These are phyloP conservation scores for Sesamia inferens DNA, from an alignment of 2,888 invertebrate genomes.

Conservation along the genomic window DNA sequence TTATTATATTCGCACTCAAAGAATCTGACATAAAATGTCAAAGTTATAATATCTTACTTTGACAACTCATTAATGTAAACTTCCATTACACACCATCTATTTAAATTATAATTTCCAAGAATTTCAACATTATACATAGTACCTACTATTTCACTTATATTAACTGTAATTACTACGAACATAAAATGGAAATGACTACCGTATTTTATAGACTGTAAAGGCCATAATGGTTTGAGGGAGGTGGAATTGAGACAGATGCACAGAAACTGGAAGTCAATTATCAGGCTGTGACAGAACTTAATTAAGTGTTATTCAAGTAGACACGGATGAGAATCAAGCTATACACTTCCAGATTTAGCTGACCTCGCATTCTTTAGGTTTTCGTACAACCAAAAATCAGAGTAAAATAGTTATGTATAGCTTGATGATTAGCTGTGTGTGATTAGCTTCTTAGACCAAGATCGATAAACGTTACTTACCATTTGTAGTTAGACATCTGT, in stretches of 20 bases:
- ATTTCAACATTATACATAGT: constrained; percentile 30
- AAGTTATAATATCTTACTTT: neutral
- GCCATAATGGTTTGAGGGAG: neutral
- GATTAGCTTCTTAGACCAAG: no score
- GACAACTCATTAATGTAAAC: constrained; percentile 6
- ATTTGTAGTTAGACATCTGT: no score
- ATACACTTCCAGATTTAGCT: no score
- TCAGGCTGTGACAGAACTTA: constrained; percentile 64
- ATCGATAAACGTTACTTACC: no score
- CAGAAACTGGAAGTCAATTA: constrained; percentile 68
- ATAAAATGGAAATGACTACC: constrained; percentile 28
- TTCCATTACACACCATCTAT: constrained; percentile 1
- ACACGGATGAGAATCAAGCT: constrained; percentile 19
- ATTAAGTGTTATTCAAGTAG: constrained; percentile 60
- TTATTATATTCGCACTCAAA: neutral
- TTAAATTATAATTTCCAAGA: constrained; percentile 18
- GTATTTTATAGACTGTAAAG: constrained; percentile 13
- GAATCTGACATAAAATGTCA: neutral
- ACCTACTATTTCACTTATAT: constrained; percentile 33
- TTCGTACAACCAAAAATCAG: no score
- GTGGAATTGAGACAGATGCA: constrained; percentile 30
- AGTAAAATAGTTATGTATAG: no score
- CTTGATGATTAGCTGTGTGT: no score
- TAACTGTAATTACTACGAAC: constrained; percentile 59
- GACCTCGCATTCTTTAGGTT: no score